phyloP scores from a whole-genome alignment of 2,113 vertebrate genomes.

The Murina feae region DNA sequence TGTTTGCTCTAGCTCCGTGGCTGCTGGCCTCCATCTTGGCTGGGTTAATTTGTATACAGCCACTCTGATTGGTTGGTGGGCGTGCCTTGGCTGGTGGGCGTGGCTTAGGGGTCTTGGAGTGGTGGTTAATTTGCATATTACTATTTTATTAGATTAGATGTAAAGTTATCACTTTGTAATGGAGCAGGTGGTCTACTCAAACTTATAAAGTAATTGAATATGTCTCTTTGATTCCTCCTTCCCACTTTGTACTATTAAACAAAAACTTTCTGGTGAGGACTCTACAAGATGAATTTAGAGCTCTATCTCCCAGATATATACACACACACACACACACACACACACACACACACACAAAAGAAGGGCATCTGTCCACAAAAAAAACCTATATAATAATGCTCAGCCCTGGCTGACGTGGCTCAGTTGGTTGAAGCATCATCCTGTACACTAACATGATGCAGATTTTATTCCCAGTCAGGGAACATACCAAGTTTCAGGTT shows the following conservation, averaged over 20 bases:
- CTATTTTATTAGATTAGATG: too few species aligned
- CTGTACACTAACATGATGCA: not conserved
- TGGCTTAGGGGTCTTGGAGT: too few species aligned
- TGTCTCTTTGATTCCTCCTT: not conserved
- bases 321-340: too few species aligned
- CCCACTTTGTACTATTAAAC: not conserved
- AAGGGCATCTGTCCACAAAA: not conserved
- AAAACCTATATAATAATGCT: not conserved
- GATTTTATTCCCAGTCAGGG: not conserved
- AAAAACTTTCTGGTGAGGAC: not conserved
- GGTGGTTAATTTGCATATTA: too few species aligned
- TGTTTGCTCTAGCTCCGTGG: too few species aligned
- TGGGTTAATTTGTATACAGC: too few species aligned
- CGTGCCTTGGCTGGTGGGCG: too few species aligned
- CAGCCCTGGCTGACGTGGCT: not conserved
- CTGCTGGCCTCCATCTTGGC: too few species aligned
- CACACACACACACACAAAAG: not conserved
- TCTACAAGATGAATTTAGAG: not conserved
- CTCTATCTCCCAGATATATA: not conserved
- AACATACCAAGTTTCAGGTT: not conserved
- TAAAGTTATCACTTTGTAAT: not conserved
- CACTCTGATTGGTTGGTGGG: too few species aligned
- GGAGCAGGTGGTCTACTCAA: not conserved
- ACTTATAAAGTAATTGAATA: not conserved
- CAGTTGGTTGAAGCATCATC: not conserved